These are phyloP conservation scores for Eremophila alpestris DNA, from an alignment of 2,797 vertebrate genomes.

Conservation along the genomic window DNA sequence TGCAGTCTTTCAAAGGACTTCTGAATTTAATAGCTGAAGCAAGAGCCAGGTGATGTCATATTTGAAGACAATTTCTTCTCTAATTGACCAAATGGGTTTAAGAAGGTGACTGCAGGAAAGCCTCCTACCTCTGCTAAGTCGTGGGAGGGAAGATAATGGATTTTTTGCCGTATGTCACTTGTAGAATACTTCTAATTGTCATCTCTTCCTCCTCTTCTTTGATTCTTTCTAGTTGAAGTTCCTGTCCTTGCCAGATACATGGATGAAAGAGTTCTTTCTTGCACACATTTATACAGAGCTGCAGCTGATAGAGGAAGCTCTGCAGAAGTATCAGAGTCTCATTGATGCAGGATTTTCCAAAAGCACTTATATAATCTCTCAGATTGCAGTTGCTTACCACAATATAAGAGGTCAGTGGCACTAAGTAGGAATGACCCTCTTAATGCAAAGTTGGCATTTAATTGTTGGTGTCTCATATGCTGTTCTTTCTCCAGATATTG, in stretches of 20 bases:
- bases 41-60: neutral
- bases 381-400: constrained; percentile 98
- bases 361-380: constrained; percentile 98
- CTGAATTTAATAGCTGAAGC: neutral
- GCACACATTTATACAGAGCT: constrained; percentile 99
- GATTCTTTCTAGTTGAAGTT: constrained; percentile 88
- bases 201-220: constrained; percentile 54
- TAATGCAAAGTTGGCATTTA: neutral
- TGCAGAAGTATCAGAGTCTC: constrained; percentile 97
- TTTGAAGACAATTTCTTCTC: neutral
- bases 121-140: neutral
- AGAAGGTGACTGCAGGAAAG: neutral
- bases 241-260: constrained; percentile 93
- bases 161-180: neutral
- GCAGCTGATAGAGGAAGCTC: constrained; percentile 96
- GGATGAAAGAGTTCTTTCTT: constrained; percentile 99
- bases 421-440: neutral
- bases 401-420: constrained; percentile 90
- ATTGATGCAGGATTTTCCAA: constrained; percentile 97
- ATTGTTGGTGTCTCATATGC: neutral
- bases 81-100: neutral
- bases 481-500: constrained; percentile 86
- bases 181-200: constrained; percentile 47
- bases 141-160: neutral
- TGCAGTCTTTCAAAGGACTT: neutral